Evolutionary conservation across 2,888 invertebrate species (phyloP).

Genomic region (Dendrolimus pini): DNA sequence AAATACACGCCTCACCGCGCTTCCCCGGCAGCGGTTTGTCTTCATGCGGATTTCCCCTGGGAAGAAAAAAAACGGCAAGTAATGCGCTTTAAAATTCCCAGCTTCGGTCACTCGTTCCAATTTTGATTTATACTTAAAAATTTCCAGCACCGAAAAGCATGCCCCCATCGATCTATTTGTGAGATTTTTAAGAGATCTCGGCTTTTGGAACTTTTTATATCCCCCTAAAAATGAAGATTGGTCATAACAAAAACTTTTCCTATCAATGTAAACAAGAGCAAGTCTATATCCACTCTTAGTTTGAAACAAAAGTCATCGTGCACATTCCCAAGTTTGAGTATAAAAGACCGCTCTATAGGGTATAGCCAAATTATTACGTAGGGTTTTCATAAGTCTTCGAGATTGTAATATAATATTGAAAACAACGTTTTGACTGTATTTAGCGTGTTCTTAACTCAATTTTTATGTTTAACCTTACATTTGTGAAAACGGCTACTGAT

Average conservation of each 20-base stretch:
- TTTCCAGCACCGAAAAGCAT: not conserved
- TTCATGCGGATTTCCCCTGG: no score
- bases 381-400: not conserved
- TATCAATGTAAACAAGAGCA: conserved; percentile 12
- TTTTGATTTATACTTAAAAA: not conserved
- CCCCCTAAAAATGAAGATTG: not conserved
- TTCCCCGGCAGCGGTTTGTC: no score
- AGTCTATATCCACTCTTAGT: conserved; percentile 1
- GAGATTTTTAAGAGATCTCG: not conserved
- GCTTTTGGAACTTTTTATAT: not conserved
- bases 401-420: no score
- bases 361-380: not conserved
- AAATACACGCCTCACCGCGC: no score
- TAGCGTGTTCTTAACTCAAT: no score
- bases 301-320: not conserved
- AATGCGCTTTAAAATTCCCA: not conserved
- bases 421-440: no score
- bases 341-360: not conserved
- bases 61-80: no score
- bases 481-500: no score
- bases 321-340: not conserved
- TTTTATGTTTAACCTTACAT: no score
- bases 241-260: conserved; percentile 20
- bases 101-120: not conserved
- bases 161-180: not conserved